Percentiles rank a stretch among this genome's conserved stretches.
phyloP scores from a whole-genome alignment of 2,797 vertebrate genomes.

The Balearica regulorum region DNA sequence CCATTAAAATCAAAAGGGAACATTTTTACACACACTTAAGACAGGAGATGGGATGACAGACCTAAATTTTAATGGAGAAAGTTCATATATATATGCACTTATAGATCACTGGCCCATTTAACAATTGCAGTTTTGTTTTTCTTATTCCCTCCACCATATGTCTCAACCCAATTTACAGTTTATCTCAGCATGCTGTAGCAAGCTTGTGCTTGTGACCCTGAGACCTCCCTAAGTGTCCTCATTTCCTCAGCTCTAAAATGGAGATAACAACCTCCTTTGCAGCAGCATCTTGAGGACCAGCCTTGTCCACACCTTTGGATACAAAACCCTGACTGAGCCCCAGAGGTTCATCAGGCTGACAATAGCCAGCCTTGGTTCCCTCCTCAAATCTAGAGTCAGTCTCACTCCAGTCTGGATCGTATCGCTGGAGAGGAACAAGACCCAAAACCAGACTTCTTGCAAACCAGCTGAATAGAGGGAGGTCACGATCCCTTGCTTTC shows the following conservation, averaged over 20 bases:
- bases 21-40: background rate
- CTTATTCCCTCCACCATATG: background rate
- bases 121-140: background rate
- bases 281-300: background rate
- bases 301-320: accelerated
- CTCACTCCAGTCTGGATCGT: background rate
- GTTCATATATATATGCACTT: background rate
- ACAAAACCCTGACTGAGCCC: background rate
- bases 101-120: background rate
- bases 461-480: background rate
- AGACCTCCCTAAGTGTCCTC: background rate
- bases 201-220: background rate
- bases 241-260: background rate
- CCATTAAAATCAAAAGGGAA: background rate
- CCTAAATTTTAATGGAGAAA: background rate
- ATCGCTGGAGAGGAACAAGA: accelerated
- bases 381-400: background rate
- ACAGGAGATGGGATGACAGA: background rate
- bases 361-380: background rate
- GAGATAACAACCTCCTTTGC: background rate
- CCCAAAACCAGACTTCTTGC: background rate
- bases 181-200: background rate
- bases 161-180: background rate
- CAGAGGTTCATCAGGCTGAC: background rate
- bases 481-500: background rate